Conservation (phyloP, 2,888 invertebrate species). For the Tortrix viridana region DNA sequence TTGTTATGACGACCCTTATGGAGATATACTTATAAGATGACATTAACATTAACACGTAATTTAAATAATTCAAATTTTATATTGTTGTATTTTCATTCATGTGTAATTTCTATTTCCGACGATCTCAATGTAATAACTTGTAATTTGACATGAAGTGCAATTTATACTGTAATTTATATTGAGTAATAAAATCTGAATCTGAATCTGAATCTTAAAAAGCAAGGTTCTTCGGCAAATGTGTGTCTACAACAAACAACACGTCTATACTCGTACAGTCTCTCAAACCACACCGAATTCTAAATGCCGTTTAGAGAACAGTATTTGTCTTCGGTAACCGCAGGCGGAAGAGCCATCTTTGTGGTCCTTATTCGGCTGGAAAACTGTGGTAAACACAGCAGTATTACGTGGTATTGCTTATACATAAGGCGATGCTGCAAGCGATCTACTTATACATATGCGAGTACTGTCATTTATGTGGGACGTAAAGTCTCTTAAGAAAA, state of each 20-base stretch:
- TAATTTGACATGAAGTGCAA: too few species aligned
- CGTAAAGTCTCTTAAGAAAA: background rate
- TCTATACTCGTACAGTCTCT: background rate
- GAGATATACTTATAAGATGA: too few species aligned
- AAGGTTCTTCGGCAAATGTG: constrained; percentile 20
- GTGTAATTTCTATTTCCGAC: too few species aligned
- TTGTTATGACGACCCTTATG: too few species aligned
- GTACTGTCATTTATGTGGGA: background rate
- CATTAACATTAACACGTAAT: too few species aligned
- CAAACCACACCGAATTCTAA: constrained; percentile 12
- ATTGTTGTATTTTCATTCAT: too few species aligned
- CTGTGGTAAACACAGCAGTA: constrained; percentile 1
- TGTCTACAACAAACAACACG: constrained; percentile 17
- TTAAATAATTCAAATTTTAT: too few species aligned
- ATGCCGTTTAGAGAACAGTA: constrained; percentile 12
- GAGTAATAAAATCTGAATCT: too few species aligned
- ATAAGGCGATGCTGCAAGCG: background rate
- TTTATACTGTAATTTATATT: too few species aligned
- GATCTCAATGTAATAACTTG: too few species aligned
- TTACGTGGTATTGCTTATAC: background rate
- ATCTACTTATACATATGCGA: too few species aligned
- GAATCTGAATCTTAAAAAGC: too few species aligned
- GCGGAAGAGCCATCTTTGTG: constrained; percentile 16
- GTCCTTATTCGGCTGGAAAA: constrained; percentile 22
- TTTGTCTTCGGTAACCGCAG: constrained; percentile 31